Evolutionary conservation across 2,888 invertebrate genomes (phyloP).

Genomic region (Pteria penguin): DNA sequence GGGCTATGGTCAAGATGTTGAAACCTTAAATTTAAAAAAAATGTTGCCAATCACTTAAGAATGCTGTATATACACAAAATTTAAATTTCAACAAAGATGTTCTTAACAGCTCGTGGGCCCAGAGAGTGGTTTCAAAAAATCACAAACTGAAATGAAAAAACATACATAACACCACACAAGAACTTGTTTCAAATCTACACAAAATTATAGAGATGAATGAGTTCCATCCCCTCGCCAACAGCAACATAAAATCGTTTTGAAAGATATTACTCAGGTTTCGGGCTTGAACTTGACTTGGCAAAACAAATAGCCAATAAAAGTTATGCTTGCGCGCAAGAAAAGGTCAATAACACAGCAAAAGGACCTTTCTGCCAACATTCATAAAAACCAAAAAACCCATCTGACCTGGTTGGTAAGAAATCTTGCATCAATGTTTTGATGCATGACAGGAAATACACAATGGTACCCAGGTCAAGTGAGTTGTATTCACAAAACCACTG

Average conservation of each 20-base stretch:
- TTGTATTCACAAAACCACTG: background rate
- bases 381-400: background rate
- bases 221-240: background rate
- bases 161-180: background rate
- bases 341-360: too few species aligned
- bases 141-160: background rate
- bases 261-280: background rate
- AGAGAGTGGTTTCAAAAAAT: slow-evolving; percentile 18
- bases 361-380: background rate
- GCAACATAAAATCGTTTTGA: too few species aligned
- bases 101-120: slow-evolving; percentile 3
- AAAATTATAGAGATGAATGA: too few species aligned
- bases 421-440: background rate
- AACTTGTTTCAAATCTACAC: too few species aligned
- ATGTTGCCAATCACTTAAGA: background rate
- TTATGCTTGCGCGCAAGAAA: too few species aligned
- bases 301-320: too few species aligned
- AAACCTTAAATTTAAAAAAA: background rate
- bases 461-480: too few species aligned
- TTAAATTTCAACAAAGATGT: slow-evolving; percentile 28
- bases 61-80: background rate
- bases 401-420: background rate
- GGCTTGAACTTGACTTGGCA: background rate
- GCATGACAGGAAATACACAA: background rate
- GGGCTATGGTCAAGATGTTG: background rate